phyloP scores from a whole-genome alignment of 37 sponge, comb jelly and placozoan species.

The Halichondria panicea region DNA sequence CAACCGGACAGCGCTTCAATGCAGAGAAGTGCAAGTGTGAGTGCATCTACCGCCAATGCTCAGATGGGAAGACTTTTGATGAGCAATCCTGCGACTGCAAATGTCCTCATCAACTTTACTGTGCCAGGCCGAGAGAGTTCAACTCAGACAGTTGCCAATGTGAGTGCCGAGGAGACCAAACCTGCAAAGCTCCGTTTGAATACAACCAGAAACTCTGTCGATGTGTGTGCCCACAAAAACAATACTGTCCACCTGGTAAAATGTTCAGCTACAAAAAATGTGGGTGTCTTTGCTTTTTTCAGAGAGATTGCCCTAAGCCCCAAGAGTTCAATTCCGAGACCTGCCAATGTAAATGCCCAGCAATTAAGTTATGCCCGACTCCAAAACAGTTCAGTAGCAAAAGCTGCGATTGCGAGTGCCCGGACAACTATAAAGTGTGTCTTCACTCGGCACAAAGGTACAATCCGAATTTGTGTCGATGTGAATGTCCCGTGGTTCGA shows the following conservation, averaged over 20 bases:
- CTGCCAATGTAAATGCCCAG: conserved; percentile 42
- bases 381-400: no score
- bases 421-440: neutral
- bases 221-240: neutral
- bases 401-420: conserved; percentile 31
- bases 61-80: no score
- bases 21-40: conserved; percentile 28
- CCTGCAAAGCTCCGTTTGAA: conserved; percentile 29
- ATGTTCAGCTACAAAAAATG: conserved; percentile 7
- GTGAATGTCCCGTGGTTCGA: neutral
- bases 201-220: conserved; percentile 7
- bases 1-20: no score
- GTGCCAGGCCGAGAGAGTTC: no score
- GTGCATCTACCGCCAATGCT: conserved; percentile 12
- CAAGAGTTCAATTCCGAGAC: conserved; percentile 7
- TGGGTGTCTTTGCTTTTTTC: conserved; percentile 5
- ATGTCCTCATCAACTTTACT: no score
- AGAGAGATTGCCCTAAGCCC: neutral
- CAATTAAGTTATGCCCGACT: no score
- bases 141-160: conserved; percentile 34
- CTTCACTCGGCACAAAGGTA: neutral
- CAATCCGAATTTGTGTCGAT: neutral
- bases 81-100: conserved; percentile 7
- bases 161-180: conserved; percentile 14
- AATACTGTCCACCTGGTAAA: conserved; percentile 14